phyloP scores from a whole-genome alignment of 1,140 invertebrate species.

The Drosophila miranda region DNA sequence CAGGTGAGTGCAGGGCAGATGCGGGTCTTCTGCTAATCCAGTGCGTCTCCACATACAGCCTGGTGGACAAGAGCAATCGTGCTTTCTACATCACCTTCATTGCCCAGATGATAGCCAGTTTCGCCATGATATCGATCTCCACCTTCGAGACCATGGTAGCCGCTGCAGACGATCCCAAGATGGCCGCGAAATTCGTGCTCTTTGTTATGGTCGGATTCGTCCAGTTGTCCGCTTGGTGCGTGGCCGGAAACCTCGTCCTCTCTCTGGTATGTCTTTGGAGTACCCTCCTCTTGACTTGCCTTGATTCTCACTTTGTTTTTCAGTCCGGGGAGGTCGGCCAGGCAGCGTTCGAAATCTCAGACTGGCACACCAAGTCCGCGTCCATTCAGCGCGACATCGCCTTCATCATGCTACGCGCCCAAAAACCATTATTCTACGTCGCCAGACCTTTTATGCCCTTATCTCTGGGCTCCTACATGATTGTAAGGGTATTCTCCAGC shows the following conservation, averaged over 20 bases:
- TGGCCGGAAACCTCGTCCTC: slow-evolving; percentile 52
- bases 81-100: slow-evolving; percentile 58
- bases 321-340: slow-evolving; percentile 64
- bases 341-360: slow-evolving; percentile 56
- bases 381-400: slow-evolving; percentile 54
- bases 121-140: slow-evolving; percentile 61
- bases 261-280: slow-evolving; percentile 33
- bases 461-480: slow-evolving; percentile 60
- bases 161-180: slow-evolving; percentile 52
- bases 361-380: slow-evolving; percentile 56
- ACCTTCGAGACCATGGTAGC: slow-evolving; percentile 62
- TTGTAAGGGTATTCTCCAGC: slow-evolving; percentile 29
- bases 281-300: too few species aligned
- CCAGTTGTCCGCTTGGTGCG: slow-evolving; percentile 68
- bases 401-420: slow-evolving; percentile 61
- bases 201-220: slow-evolving; percentile 53
- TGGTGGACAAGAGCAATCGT: slow-evolving; percentile 44
- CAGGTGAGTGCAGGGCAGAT: slow-evolving; percentile 14
- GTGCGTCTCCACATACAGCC: slow-evolving; percentile 17
- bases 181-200: slow-evolving; percentile 59
- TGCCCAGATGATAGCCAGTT: slow-evolving; percentile 64
- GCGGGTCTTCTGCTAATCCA: too few species aligned
- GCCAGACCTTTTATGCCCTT: slow-evolving; percentile 60
- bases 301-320: not conserved
- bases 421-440: slow-evolving; percentile 57